Conservation (phyloP, 1,140 invertebrate species). For the Mylabris phalerata region DNA sequence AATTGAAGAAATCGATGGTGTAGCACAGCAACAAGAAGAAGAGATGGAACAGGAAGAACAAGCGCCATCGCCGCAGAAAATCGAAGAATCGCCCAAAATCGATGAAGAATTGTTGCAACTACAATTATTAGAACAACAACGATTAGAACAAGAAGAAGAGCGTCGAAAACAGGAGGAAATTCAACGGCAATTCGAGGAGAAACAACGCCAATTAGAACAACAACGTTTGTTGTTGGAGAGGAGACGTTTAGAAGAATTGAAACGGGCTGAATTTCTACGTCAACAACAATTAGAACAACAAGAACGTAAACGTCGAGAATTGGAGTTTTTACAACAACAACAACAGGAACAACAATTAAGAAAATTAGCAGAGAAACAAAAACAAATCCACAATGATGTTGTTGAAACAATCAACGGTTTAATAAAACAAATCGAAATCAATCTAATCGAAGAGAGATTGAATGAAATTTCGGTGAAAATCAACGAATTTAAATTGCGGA, state of each 20-base stretch:
- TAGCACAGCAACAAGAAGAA: conserved; percentile 81
- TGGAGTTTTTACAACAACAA: too few species aligned
- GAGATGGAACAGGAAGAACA: conserved; percentile 87
- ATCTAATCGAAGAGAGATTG: conserved; percentile 35
- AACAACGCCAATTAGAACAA: conserved; percentile 39
- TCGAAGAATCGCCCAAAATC: conserved; percentile 51
- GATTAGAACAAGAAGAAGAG: conserved; percentile 15
- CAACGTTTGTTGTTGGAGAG: not conserved
- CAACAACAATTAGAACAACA: conserved; percentile 20
- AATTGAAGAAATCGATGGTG: conserved; percentile 48
- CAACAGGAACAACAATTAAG: too few species aligned
- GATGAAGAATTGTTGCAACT: not conserved
- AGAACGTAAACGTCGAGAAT: conserved; percentile 20
- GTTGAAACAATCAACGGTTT: too few species aligned
- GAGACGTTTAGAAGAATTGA: conserved; percentile 19
- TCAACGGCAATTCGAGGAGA: conserved; percentile 65
- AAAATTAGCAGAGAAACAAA: too few species aligned
- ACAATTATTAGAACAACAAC: conserved; percentile 16
- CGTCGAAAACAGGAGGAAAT: conserved; percentile 69
- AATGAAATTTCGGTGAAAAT: conserved; percentile 40
- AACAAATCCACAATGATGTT: too few species aligned
- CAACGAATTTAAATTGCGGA: conserved; percentile 39
- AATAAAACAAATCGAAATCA: conserved; percentile 6
- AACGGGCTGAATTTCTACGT: not conserved
- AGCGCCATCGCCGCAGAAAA: conserved; percentile 30